phyloP scores from a whole-genome alignment of 2,797 vertebrate genomes.

The Allobates femoralis region DNA sequence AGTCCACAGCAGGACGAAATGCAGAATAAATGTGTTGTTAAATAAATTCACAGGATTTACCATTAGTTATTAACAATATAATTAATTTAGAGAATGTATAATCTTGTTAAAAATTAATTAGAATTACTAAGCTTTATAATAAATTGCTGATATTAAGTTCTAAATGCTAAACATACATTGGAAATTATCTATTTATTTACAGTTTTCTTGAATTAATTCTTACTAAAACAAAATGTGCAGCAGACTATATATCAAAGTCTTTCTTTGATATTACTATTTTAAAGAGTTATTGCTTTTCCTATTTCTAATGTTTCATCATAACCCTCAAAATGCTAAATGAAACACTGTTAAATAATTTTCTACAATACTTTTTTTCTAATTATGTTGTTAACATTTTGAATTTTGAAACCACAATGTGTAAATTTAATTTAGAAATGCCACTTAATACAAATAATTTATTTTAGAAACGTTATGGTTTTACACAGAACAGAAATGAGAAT shows the following conservation, averaged over 20 bases:
- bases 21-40: background rate
- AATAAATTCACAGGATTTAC: background rate
- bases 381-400: background rate
- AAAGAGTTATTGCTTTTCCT: background rate
- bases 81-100: slow-evolving; percentile 22
- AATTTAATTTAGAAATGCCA: background rate
- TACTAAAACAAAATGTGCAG: background rate
- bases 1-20: background rate
- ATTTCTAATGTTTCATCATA: background rate
- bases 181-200: slow-evolving; percentile 8
- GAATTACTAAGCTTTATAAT: slow-evolving; percentile 26
- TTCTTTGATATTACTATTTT: background rate
- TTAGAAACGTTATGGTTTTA: too few species aligned
- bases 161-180: slow-evolving; percentile 8
- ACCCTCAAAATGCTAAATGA: background rate
- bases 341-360: background rate
- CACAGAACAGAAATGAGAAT: too few species aligned
- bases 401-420: background rate
- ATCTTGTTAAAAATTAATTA: slow-evolving; percentile 20
- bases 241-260: background rate
- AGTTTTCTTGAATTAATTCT: background rate
- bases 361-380: background rate
- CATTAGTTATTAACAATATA: slow-evolving; percentile 17
- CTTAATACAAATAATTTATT: too few species aligned
- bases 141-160: slow-evolving; percentile 14